phyloP scores from a whole-genome alignment of 2,797 vertebrate species.

The Argentina silus region DNA sequence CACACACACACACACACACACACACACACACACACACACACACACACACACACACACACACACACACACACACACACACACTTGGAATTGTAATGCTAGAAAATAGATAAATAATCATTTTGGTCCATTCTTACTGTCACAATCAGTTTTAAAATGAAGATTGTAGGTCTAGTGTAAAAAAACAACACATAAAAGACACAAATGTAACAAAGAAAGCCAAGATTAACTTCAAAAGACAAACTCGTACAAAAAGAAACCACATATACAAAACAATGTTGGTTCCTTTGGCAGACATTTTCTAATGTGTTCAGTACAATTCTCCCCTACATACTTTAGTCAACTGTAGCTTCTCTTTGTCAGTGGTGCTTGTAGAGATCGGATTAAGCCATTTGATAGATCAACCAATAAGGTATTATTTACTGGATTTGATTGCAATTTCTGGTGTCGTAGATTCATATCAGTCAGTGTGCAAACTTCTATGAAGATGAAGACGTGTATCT shows the following conservation, averaged over 20 bases:
- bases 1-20: too few species aligned
- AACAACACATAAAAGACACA: not conserved
- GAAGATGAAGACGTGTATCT: too few species aligned
- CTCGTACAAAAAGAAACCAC: not conserved
- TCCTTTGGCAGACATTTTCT: not conserved
- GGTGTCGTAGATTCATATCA: too few species aligned
- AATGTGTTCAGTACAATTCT: not conserved
- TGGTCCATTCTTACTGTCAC: not conserved
- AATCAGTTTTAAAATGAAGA: not conserved
- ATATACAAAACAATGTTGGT: not conserved
- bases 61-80: conserved; percentile 1
- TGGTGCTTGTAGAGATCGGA: not conserved
- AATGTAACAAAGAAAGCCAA: not conserved
- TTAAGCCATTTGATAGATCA: not conserved
- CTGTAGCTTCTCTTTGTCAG: not conserved
- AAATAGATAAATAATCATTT: conserved; percentile 1
- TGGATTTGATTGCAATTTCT: too few species aligned
- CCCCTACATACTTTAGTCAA: too few species aligned
- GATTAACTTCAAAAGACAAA: not conserved
- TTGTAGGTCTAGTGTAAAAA: not conserved
- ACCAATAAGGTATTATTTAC: too few species aligned
- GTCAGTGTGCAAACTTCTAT: too few species aligned
- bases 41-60: too few species aligned
- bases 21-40: too few species aligned
- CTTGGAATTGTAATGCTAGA: not conserved